Evolutionary conservation across 2,113 vertebrate species (phyloP), one percentile per base, ranked within the genome.

Genomic region (Mugil cephalus): DNA sequence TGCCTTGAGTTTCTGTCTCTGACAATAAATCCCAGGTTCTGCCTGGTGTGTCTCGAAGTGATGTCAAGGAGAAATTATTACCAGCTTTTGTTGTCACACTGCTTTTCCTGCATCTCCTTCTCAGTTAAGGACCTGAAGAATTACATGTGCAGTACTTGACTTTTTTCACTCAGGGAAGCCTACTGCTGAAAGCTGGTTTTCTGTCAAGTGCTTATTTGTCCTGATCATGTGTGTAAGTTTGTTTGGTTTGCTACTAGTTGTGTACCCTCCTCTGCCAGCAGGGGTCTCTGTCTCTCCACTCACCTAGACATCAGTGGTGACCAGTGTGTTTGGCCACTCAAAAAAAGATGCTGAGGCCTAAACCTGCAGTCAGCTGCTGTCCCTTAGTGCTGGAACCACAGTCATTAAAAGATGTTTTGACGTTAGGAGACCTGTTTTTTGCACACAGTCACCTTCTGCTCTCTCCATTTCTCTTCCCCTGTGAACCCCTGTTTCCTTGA

Each of bases 261-360:
- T 56, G 63, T 62, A 50, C 74, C 48, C 8, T 10, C 4, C 72
- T 30, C 21, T 30, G 40, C 79, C 91, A 91, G 76, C 66, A 88
- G 89, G 75, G 74, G 90, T 74, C 91, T 80, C 87, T 88, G 77
- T 83, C 63, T 73, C 71, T 82, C 74, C 70, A 88, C 73, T 61
- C 38, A 73, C 48, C 17, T 18, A 17, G 18, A 6, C 14, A 24
- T 34, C 40, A 45, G 51, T 8, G 15, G 19, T 43, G 61, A 35
- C 53, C 8, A 0, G 35, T 48, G 52, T 42, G 35, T 45, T 58
- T 36, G 68, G 48, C 61, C n/a, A 8, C 53, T 40, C 17, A 38
- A 40, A 61, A 40, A 51, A 2, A 8, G n/a, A n/a, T n/a, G 24
- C 42, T 40, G 36, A 53, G 55, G 50, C 40, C 45, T 1, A 8